phyloP scores from a whole-genome alignment of 2,113 vertebrate species.

The Gasterosteus nipponicus region DNA sequence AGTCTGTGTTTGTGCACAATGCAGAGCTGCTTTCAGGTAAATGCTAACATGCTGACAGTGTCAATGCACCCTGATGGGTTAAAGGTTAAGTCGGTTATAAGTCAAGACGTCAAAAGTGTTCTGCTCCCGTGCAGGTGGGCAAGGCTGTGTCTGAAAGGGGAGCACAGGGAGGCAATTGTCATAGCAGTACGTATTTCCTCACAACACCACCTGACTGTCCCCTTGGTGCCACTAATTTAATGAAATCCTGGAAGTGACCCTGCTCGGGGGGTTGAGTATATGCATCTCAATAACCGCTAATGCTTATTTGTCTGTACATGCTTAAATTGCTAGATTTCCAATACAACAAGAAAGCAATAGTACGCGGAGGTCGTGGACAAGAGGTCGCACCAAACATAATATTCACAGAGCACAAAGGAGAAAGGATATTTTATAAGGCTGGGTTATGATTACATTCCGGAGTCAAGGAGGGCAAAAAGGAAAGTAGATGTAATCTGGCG shows the following conservation, averaged over 20 bases:
- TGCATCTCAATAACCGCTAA: slow-evolving; percentile 1
- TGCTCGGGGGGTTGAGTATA: not conserved
- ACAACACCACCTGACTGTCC: not conserved
- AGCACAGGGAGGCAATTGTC: not conserved
- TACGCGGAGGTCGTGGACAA: not conserved
- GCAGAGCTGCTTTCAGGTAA: not conserved
- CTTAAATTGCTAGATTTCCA: not conserved
- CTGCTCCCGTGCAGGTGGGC: not conserved
- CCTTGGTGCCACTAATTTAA: not conserved
- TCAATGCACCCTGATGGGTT: not conserved
- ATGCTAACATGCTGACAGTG: not conserved
- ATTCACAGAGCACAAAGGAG: not conserved
- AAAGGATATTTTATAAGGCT: not conserved
- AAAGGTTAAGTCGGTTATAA: not conserved
- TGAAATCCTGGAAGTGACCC: not conserved
- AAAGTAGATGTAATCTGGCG: not conserved
- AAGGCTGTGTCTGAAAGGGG: not conserved
- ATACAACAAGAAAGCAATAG: not conserved
- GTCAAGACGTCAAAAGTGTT: not conserved
- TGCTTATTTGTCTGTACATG: not conserved
- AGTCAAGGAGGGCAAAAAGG: not conserved
- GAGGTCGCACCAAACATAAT: not conserved
- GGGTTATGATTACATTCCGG: not conserved
- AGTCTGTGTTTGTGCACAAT: not conserved
- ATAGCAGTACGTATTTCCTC: not conserved